phyloP scores from a whole-genome alignment of 2,888 invertebrate species.

The Ctenicera cuprea region DNA sequence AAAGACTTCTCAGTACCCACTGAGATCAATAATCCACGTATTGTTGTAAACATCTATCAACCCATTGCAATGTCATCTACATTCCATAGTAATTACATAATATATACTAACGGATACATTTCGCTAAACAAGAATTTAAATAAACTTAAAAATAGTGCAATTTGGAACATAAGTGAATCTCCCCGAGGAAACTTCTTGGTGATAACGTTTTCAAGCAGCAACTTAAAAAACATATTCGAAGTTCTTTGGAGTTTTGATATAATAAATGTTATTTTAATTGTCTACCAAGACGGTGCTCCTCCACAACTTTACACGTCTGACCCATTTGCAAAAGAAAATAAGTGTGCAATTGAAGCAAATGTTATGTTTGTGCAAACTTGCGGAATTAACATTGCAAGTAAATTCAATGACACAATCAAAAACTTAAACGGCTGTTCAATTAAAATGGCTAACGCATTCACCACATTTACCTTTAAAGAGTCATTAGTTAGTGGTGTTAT shows the following conservation, averaged over 20 bases:
- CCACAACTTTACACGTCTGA: not conserved
- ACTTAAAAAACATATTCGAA: not conserved
- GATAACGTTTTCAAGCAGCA: not conserved
- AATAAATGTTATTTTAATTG: not conserved
- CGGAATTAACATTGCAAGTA: not conserved
- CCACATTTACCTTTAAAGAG: too few relatives aligned
- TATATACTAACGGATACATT: not conserved
- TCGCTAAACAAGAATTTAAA: not conserved
- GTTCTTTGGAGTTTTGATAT: not conserved
- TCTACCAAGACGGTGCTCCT: not conserved
- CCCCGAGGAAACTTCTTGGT: not conserved
- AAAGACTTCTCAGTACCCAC: not conserved
- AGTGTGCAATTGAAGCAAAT: not conserved
- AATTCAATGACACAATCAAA: not conserved
- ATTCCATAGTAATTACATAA: not conserved
- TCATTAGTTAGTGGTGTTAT: not conserved
- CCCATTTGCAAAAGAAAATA: not conserved
- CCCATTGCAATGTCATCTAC: not conserved
- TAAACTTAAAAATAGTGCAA: not conserved
- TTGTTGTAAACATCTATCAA: not conserved
- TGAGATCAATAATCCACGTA: not conserved
- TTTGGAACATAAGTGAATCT: not conserved
- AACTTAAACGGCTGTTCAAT: not conserved
- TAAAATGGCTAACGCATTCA: too few relatives aligned
- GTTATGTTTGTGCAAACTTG: not conserved